phyloP scores from a whole-genome alignment of 2,113 vertebrate species.

The Calyptomena viridis region DNA sequence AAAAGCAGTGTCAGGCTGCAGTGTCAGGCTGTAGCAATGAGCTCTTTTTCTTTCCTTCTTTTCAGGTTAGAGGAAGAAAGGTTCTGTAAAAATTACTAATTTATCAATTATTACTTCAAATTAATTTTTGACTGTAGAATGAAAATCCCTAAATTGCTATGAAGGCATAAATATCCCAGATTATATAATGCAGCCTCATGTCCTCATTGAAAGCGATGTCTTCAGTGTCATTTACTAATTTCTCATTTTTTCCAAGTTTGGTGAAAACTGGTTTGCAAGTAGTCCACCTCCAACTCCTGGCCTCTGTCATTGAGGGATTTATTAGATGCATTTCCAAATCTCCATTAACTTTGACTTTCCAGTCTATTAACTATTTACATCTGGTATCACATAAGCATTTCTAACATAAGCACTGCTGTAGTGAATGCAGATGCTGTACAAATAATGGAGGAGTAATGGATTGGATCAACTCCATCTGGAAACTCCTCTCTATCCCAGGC shows the following conservation, averaged over 20 bases:
- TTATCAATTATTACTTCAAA: neutral
- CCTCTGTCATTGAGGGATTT: neutral
- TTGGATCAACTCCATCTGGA: conserved; percentile 8
- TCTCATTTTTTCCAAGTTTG: conserved; percentile 4
- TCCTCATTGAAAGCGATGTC: neutral
- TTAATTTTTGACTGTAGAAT: neutral
- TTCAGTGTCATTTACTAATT: neutral
- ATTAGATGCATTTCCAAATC: neutral
- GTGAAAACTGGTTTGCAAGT: neutral
- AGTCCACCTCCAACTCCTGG: neutral
- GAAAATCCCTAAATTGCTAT: neutral
- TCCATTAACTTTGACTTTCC: neutral
- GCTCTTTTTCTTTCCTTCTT: neutral
- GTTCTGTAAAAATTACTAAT: neutral
- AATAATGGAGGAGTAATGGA: neutral
- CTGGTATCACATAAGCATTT: neutral
- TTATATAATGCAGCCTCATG: conserved; percentile 2
- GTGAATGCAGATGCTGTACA: neutral
- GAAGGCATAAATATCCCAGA: neutral
- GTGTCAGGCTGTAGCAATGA: neutral
- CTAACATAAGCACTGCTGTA: neutral
- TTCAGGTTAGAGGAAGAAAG: neutral
- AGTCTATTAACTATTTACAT: conserved; percentile 32
- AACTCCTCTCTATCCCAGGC: neutral
- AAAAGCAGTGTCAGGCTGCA: neutral